phyloP scores from a whole-genome alignment of 2,797 vertebrate species.

The Spinus pinus region DNA sequence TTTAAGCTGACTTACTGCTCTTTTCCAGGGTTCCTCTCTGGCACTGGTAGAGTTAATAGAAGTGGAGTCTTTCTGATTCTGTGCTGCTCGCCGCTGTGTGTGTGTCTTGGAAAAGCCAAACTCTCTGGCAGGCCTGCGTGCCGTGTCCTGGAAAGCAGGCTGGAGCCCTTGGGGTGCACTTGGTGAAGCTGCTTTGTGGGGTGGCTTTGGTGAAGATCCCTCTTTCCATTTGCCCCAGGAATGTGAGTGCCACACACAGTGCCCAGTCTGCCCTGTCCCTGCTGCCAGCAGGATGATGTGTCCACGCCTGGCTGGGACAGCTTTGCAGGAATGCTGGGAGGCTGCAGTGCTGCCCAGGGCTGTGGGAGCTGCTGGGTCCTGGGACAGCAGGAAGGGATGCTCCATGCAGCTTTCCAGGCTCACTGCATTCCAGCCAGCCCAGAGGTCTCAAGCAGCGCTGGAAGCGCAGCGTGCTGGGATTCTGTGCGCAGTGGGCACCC shows the following conservation, averaged over 20 bases:
- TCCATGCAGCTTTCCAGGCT: background rate
- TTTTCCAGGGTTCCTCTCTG: background rate
- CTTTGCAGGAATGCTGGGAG: background rate
- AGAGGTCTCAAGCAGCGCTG: background rate
- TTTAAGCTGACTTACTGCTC: background rate
- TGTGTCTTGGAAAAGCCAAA: constrained; percentile 24
- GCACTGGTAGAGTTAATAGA: constrained; percentile 5
- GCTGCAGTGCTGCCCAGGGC: background rate
- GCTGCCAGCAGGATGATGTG: background rate
- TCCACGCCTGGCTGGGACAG: background rate
- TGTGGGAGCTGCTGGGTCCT: background rate
- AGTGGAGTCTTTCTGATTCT: constrained; percentile 11
- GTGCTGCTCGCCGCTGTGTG: background rate
- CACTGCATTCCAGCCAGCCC: constrained; percentile 3
- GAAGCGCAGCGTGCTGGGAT: background rate
- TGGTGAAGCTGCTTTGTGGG: background rate
- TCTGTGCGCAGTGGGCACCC: constrained; percentile 3
- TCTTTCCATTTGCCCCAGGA: background rate
- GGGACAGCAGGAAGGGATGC: background rate
- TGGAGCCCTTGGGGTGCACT: background rate
- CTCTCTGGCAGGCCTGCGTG: background rate
- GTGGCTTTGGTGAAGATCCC: background rate
- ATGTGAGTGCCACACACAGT: background rate
- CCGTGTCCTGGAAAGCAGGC: constrained; percentile 36
- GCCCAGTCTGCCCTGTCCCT: background rate